phyloP scores from a whole-genome alignment of 2,113 vertebrate species.

The Grantiella picta region DNA sequence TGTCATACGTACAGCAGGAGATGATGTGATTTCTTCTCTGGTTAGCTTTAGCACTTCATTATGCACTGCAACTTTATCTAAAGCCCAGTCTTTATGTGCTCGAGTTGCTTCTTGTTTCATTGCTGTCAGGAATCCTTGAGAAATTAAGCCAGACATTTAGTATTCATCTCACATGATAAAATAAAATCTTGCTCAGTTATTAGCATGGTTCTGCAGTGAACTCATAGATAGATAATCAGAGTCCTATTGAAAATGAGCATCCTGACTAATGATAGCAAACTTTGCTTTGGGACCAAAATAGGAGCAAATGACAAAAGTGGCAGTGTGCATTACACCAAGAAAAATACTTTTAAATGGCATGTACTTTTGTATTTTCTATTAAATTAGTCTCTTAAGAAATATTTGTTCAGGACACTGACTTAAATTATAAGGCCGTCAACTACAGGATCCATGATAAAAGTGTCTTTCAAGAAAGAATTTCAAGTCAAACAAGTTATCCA shows the following conservation, averaged over 20 bases:
- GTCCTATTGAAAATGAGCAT: not conserved
- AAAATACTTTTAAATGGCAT: not conserved
- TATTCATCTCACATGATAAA: not conserved
- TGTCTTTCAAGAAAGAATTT: not conserved
- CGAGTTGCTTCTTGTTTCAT: conserved; percentile 78
- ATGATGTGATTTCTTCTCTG: conserved; percentile 70
- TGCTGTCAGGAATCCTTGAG: conserved; percentile 77
- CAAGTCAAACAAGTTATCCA: not conserved
- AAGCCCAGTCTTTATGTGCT: conserved; percentile 78
- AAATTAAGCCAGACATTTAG: conserved; percentile 38
- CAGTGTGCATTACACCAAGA: not conserved
- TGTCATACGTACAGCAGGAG: conserved; percentile 67
- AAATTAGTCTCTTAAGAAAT: not conserved
- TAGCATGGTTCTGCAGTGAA: not conserved
- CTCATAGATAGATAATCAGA: not conserved
- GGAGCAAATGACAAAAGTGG: not conserved
- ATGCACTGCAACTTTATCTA: conserved; percentile 74
- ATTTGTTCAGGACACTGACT: not conserved
- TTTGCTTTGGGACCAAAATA: not conserved
- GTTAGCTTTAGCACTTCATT: conserved; percentile 72
- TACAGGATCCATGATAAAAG: not conserved
- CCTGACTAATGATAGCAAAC: not conserved
- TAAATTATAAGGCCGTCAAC: not conserved
- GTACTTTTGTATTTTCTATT: not conserved
- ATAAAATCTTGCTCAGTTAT: not conserved